Percentiles rank a stretch among this genome's conserved stretches.
phyloP scores from a whole-genome alignment of 30 jellyfish, hydroid and myxozoan genomes.

The Mastigias papua region DNA sequence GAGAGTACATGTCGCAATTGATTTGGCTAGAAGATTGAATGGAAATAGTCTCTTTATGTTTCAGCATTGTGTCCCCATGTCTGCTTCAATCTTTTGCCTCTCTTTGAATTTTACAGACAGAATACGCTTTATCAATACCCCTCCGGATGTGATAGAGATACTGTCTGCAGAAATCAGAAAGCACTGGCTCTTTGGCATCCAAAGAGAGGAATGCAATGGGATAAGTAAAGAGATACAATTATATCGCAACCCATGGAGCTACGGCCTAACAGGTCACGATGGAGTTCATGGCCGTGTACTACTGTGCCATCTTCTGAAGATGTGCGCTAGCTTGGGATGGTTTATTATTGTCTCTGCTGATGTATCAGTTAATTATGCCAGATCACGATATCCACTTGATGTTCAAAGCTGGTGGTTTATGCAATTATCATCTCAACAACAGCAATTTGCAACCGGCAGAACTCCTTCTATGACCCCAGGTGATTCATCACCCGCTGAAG shows the following conservation, averaged over 20 bases:
- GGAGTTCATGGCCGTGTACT: slow-evolving; percentile 83
- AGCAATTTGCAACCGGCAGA: not conserved
- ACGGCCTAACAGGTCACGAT: slow-evolving; percentile 63
- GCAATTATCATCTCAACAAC: not conserved
- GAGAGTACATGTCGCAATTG: slow-evolving; percentile 57
- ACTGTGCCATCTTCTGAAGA: slow-evolving; percentile 37
- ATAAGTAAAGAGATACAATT: slow-evolving; percentile 34
- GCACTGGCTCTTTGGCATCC: slow-evolving; percentile 40
- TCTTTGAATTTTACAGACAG: slow-evolving; percentile 63
- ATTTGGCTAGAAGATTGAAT: slow-evolving; percentile 51
- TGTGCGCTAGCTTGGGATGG: slow-evolving; percentile 72
- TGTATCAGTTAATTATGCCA: slow-evolving; percentile 63
- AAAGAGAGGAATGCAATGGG: slow-evolving; percentile 12
- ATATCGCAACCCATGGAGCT: slow-evolving; percentile 77
- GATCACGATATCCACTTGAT: slow-evolving; percentile 77
- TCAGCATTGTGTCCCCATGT: slow-evolving; percentile 56
- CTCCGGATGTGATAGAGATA: slow-evolving; percentile 56
- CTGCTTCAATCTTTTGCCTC: slow-evolving; percentile 56
- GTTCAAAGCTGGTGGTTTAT: slow-evolving; percentile 84
- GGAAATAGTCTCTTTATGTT: slow-evolving; percentile 66
- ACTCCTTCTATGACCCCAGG: not conserved
- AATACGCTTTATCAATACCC: slow-evolving; percentile 77
- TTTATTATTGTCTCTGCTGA: slow-evolving; percentile 67
- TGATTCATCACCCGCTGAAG: too few relatives aligned
- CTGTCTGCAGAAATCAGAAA: slow-evolving; percentile 26